Evolutionary conservation across 1,140 invertebrate species (phyloP), one percentile per base, ranked within the genome.

Genomic region (Phthorimaea operculella): DNA sequence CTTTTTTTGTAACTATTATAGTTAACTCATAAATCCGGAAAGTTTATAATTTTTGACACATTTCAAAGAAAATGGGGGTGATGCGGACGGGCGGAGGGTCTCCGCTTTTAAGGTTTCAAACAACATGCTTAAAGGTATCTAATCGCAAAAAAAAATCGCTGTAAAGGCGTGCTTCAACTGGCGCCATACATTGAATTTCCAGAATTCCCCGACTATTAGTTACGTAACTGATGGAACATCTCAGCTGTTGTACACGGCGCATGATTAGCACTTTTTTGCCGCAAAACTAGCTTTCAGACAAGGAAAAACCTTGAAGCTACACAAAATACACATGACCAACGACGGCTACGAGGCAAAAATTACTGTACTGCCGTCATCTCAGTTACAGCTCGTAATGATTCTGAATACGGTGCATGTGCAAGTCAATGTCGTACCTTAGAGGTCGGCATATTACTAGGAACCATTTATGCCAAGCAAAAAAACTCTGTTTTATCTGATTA

Each of bases 281-380:
- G 18, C 36, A 11, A 52, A 63, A 57, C 62, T 17, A 34, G 59
- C 39, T 61, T 57, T 60, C 49, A 57, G 36, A 62, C 53, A 51
- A 67, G 68, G 68, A 70, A 70, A 70, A 64, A 53, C 68, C 68
- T 70, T 70, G 68, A 36, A 15, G 7, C 15, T 36, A 34, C 48
- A 52, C 17, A 51, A 4, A 21, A 51, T 52, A 10, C n/a, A 50
- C 48, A 50, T 18, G 11, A 28, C 11, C 12, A 28, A 50, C 10
- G 10, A 50, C 48, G 48, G 11, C 21, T 17, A 28, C 21, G 48
- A 28, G 48, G 48, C 48, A 50, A 50, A 21, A 33, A 21, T 50
- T 50, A 50, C 48, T 18, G 17, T 50, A 50, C 48, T 18, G 17
- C 44, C 15, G 44, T 47, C 44, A 16, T n/a, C n/a, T 28, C 21